Evolutionary conservation across 2,797 vertebrate species (phyloP).

Genomic region (Rhyacichthys aspro): DNA sequence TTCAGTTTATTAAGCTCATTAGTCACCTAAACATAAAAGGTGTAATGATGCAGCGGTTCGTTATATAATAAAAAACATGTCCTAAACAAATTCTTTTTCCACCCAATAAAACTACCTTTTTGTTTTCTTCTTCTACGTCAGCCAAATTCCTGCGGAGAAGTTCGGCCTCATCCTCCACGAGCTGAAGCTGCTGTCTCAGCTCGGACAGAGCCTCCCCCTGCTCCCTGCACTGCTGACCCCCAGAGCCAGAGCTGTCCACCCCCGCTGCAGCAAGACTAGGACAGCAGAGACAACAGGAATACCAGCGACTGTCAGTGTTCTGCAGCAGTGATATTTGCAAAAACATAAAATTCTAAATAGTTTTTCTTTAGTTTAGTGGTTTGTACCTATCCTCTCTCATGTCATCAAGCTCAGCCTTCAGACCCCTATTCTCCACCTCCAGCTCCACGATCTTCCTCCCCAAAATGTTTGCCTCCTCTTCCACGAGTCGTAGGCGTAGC

Average conservation of each 20-base stretch:
- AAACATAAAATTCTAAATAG: neutral
- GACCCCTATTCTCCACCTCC: constrained; percentile 96
- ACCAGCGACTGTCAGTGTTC: neutral
- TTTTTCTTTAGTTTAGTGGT: neutral
- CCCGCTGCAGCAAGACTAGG: constrained; percentile 83
- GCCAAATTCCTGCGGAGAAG: constrained; percentile 93
- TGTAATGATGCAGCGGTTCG: neutral
- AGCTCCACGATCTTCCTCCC: constrained; percentile 98
- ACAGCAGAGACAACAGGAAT: constrained; percentile 8
- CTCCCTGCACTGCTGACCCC: constrained; percentile 87
- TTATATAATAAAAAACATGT: no score
- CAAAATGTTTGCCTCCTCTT: constrained; percentile 98
- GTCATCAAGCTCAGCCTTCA: constrained; percentile 97
- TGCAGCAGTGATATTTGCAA: neutral
- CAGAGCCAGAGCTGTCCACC: constrained; percentile 73
- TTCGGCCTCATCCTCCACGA: constrained; percentile 97
- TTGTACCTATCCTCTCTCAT: constrained; percentile 87
- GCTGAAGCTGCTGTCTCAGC: constrained; percentile 94
- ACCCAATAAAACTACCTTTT: constrained; percentile 70
- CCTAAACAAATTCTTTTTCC: neutral
- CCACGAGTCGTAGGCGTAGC: constrained; percentile 92
- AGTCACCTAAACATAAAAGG: constrained; percentile 77
- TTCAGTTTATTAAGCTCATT: constrained; percentile 95
- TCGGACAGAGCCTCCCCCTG: constrained; percentile 93
- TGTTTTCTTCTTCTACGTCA: constrained; percentile 96